These are phyloP conservation scores for Glyptemys insculpta DNA, from an alignment of 2,797 vertebrate species.

Conservation along the genomic window DNA sequence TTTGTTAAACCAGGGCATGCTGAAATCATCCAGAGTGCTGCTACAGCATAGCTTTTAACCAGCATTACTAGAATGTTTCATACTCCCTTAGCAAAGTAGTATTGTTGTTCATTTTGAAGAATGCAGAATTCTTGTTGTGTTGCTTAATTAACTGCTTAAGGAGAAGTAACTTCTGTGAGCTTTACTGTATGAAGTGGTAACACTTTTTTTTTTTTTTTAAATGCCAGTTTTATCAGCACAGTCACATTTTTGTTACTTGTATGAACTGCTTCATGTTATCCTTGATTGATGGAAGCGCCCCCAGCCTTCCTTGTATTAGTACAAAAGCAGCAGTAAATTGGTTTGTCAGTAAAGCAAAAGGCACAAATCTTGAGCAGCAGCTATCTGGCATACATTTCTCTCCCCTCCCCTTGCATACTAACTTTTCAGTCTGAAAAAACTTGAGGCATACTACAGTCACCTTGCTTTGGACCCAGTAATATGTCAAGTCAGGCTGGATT, in stretches of 20 bases:
- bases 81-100: background rate
- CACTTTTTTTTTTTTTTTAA: background rate
- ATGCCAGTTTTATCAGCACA: background rate
- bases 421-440: background rate
- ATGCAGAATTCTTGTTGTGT: background rate
- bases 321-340: accelerated
- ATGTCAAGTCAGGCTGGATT: accelerated
- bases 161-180: background rate
- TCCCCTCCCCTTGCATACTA: accelerated
- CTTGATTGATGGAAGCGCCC: accelerated
- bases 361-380: background rate
- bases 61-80: accelerated
- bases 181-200: background rate
- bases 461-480: accelerated
- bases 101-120: background rate
- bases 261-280: background rate
- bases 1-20: constrained; percentile 61
- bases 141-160: background rate
- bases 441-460: accelerated
- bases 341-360: accelerated
- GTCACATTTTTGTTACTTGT: background rate
- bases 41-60: constrained; percentile 51
- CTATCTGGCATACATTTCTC: accelerated
- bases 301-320: accelerated
- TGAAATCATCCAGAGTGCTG: constrained; percentile 29